Evolutionary conservation across 2,797 vertebrate species (phyloP).

Genomic region (Coluber constrictor): DNA sequence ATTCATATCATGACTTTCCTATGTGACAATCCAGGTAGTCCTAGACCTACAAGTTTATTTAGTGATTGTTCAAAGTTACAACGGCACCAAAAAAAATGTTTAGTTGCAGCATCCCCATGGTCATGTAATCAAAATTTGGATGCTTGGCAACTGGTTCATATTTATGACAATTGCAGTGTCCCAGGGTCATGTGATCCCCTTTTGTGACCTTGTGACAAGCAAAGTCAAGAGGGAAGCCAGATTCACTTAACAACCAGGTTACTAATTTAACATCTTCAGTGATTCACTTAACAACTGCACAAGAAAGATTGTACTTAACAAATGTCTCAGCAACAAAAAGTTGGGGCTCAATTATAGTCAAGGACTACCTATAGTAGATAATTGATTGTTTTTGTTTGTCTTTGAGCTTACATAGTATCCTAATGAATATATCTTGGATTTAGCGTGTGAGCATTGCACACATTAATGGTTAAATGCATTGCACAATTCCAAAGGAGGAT

Average conservation of each 20-base stretch:
- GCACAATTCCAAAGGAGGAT: background rate
- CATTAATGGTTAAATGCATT: background rate
- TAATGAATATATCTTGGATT: background rate
- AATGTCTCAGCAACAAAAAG: background rate
- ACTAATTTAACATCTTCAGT: background rate
- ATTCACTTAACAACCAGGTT: background rate
- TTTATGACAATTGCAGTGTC: background rate
- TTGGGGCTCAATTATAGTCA: background rate
- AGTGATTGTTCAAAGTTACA: background rate
- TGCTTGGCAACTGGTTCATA: background rate
- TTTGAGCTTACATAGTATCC: background rate
- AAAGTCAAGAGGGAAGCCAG: background rate
- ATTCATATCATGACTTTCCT: background rate
- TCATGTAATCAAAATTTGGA: background rate
- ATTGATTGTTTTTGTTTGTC: background rate
- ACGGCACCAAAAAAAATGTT: background rate
- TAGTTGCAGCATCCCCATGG: background rate
- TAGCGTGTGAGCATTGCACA: background rate
- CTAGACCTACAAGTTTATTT: background rate
- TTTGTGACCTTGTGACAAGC: background rate
- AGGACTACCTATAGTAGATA: background rate
- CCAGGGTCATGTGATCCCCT: background rate
- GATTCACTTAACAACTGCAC: background rate
- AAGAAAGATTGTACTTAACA: too few relatives aligned
- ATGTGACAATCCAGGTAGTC: background rate